Evolutionary conservation across 2,797 vertebrate species (phyloP), one percentile per base, ranked within the genome.

Genomic region (Phrynocephalus guinanensis): DNA sequence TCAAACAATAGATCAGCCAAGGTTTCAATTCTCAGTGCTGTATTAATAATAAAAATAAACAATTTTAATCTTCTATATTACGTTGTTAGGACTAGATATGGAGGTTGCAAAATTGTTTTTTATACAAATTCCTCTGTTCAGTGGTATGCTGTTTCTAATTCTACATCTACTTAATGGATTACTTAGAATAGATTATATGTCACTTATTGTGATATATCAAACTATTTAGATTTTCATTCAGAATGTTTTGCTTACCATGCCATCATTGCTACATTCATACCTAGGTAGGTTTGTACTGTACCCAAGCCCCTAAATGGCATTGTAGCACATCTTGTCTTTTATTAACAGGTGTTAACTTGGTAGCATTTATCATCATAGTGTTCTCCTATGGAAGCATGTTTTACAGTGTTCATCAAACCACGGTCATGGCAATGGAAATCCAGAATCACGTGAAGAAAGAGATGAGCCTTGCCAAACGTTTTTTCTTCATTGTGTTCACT

Each of bases 361-460:
- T 97, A 89, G 99, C 99, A 0, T 99, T 99, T 94, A 96, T 99
- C 95, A 97, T 98, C 96, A 99, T 99, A 52, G 98, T 99, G n/a
- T 97, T 99, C 90, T 98, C 98, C 89, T 99, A 99, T 0, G 98
- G 98, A 91, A 98, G 98, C 91, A 99, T 99, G 99, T 99, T 99
- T 95, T 98, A 99, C 93, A 99, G 98, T 87, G 97, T 99, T 93
- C 98, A 98, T 93, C 97, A 97, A 91, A 99, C 98, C 44, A 96
- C 98, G 5, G 97, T 98, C 9, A 98, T 98, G 91, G 97, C 98
- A 66, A 98, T 97, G 33, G 98, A 98, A 96, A 98, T 99, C 96
- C 97, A 94, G 96, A 99, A 98, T 95, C 98, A 99, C 92, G 98
- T 99, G 91, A 99, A 98, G 94, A 99, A 98, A 87, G 99, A 99